Conservation (phyloP, 2,888 invertebrate species). For the Mimachlamys varia region DNA sequence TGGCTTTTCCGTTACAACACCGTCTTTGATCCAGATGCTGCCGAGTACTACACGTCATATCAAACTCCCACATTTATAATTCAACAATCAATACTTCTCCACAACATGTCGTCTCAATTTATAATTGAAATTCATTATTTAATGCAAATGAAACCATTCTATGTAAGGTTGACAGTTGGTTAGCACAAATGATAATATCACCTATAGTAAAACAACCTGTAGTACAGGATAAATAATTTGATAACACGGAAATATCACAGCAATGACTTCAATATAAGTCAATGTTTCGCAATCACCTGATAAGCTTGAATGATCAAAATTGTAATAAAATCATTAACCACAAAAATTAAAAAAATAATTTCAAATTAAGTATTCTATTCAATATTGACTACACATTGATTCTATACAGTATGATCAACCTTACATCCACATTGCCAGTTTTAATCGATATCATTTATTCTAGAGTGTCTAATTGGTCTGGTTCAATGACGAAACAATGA, state of each 20-base stretch:
- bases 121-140: constrained; percentile 2
- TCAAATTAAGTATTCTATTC: not conserved
- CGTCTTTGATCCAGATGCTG: not conserved
- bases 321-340: too few species aligned
- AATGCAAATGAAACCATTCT: not conserved
- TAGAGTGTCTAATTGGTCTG: not conserved
- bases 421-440: not conserved
- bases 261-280: too few species aligned
- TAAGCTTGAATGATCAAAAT: too few species aligned
- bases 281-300: too few species aligned
- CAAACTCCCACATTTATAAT: not conserved
- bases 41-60: not conserved
- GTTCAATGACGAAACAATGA: not conserved
- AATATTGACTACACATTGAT: not conserved
- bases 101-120: not conserved
- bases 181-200: not conserved
- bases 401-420: not conserved
- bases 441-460: not conserved
- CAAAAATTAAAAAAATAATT: not conserved
- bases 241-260: not conserved
- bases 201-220: not conserved
- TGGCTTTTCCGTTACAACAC: not conserved
- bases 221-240: not conserved
- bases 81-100: not conserved
- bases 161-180: not conserved